Percentiles rank a stretch among this genome's conserved stretches.
phyloP scores from a whole-genome alignment of 2,113 vertebrate species.

The Eretmochelys imbricata region DNA sequence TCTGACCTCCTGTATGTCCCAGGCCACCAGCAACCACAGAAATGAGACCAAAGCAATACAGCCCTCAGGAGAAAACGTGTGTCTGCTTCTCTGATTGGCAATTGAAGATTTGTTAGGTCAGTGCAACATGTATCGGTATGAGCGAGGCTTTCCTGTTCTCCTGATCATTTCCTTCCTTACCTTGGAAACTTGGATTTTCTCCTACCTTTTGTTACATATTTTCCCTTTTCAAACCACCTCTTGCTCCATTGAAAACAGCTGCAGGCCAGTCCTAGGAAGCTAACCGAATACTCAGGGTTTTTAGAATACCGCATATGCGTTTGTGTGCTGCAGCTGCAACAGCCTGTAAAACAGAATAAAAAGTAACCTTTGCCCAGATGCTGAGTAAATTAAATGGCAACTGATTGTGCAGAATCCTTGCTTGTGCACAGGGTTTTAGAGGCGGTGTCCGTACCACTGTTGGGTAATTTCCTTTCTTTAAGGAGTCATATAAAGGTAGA shows the following conservation, averaged over 20 bases:
- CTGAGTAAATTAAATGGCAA: background rate
- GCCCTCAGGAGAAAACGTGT: background rate
- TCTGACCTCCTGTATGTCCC: background rate
- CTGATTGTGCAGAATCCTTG: accelerated
- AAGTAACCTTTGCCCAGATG: background rate
- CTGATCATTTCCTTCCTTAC: conserved; percentile 77
- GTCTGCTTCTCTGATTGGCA: background rate
- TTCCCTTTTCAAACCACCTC: conserved; percentile 24
- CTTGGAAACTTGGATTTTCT: conserved; percentile 71
- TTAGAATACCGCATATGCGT: background rate
- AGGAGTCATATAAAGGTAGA: background rate
- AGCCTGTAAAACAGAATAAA: background rate
- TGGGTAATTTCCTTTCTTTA: background rate
- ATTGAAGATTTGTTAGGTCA: conserved; percentile 22
- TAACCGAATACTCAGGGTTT: background rate
- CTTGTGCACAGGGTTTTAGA: accelerated
- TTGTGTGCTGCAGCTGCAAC: background rate
- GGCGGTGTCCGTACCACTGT: accelerated
- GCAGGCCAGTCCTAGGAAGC: background rate
- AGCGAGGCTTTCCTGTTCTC: conserved; percentile 70
- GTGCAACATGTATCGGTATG: conserved; percentile 49
- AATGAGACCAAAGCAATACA: background rate
- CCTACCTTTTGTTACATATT: conserved; percentile 68
- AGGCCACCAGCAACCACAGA: background rate
- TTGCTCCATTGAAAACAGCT: conserved; percentile 65